Conservation (phyloP, 2,797 vertebrate genomes). For the Sebastes variabilis region DNA sequence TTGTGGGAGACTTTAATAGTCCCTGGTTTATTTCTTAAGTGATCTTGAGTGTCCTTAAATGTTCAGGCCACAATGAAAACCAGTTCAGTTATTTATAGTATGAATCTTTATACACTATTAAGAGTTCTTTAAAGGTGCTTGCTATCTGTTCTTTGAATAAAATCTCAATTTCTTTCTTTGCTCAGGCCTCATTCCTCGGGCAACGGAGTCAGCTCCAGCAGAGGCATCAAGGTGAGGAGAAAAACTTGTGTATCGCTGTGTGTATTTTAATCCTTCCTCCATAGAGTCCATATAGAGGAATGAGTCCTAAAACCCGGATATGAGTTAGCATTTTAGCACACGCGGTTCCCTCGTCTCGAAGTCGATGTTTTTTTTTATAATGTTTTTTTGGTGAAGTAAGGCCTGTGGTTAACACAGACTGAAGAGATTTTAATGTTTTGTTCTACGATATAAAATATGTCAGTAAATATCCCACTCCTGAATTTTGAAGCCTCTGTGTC, state of each 20-base stretch:
- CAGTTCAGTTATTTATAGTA: background rate
- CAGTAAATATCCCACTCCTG: no score
- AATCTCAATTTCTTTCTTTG: background rate
- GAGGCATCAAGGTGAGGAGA: slow-evolving; percentile 80
- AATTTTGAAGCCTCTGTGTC: no score
- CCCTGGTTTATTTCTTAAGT: background rate
- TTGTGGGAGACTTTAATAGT: background rate
- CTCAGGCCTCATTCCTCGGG: slow-evolving; percentile 66
- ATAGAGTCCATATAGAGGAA: background rate
- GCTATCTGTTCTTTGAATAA: background rate
- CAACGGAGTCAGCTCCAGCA: slow-evolving; percentile 81
- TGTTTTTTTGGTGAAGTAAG: no score
- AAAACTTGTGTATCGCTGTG: background rate
- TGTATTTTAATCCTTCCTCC: background rate
- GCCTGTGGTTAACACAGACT: no score
- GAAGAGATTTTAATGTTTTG: no score
- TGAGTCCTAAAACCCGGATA: no score
- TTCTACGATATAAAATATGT: no score
- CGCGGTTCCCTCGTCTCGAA: no score
- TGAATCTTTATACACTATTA: background rate
- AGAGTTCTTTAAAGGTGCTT: background rate
- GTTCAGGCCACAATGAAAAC: background rate
- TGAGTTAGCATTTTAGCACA: accelerated
- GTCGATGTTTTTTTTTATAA: no score
- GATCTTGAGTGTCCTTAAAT: background rate